Evolutionary conservation across 2,113 vertebrate species (phyloP), one percentile per base, ranked within the genome.

Genomic region (Tenebrosternarchus preto): DNA sequence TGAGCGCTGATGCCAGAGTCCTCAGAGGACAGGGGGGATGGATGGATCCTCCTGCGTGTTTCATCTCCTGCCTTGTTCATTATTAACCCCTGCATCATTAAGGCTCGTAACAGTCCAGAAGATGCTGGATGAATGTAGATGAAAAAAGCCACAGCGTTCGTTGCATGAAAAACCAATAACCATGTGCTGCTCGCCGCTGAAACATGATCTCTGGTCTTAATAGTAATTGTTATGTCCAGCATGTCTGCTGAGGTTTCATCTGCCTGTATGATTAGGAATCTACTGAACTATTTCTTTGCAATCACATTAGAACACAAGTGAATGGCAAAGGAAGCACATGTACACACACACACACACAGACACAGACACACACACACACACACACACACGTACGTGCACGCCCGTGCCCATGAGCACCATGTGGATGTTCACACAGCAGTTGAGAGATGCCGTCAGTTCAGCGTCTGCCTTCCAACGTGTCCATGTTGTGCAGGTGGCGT

Each of bases 271-370:
- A 91, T 91, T 92, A 92, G 87, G 85, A 75, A 84, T 85, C 89
- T 92, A 92, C 92, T 91, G 90, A 89, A 80, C 89, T 88, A 89
- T 91, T 89, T 85, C 88, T 90, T 89, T 89, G 43, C 64, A 78
- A 17, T 64, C 69, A 24, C 79, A 91, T 90, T 88, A 87, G 87
- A 81, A 86, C 84, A 87, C 87, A 88, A 90, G 90, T 89, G 61
- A 46, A 77, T 88, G 86, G 85, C 88, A 86, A 77, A 29, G 68
- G 0, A 50, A 53, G 56, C 24, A 59, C 63, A 53, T 56, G 60
- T 56, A 73, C 67, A 66, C 39, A 43, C 39, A 43, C 39, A 3
- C 39, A 80, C 33, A 33, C 73, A 63, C 79, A 22, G 39, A 72
- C 79, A 43, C 8, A 64, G 2, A 22, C 16, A 57, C 33, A 43